phyloP scores from a whole-genome alignment of 1,140 invertebrate species.

The Gonatopus flavifemur region DNA sequence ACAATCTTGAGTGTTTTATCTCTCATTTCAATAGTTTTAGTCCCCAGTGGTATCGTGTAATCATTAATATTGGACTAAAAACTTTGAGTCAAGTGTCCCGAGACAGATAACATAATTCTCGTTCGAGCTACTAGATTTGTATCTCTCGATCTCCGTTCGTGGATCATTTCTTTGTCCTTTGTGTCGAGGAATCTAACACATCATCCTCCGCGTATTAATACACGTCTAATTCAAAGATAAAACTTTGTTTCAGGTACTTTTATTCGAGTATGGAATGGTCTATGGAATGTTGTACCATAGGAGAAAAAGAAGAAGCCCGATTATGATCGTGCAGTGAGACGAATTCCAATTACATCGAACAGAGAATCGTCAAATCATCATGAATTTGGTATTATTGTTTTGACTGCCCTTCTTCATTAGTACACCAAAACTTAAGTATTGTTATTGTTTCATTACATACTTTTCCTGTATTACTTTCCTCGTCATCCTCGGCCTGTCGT shows the following conservation, averaged over 20 bases:
- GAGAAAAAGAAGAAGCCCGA: neutral
- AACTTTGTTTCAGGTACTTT: constrained; percentile 21
- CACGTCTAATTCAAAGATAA: constrained; percentile 9
- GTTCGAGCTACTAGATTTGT: too few relatives aligned
- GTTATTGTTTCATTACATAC: neutral
- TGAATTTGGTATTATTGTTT: constrained; percentile 32
- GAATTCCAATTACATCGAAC: constrained; percentile 15
- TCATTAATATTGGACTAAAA: too few relatives aligned
- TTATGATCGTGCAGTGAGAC: constrained; percentile 26
- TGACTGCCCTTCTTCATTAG: constrained; percentile 23
- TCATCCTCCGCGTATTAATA: constrained; percentile 31
- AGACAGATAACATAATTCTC: too few relatives aligned
- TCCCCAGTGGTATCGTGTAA: too few relatives aligned
- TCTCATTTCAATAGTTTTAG: too few relatives aligned
- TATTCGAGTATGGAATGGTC: constrained; percentile 15
- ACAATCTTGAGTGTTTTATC: too few relatives aligned
- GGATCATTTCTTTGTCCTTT: constrained; percentile 5
- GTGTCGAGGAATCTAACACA: constrained; percentile 14
- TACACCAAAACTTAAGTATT: neutral
- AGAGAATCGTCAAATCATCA: constrained; percentile 24
- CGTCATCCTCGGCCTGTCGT: constrained; percentile 4
- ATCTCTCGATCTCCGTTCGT: neutral
- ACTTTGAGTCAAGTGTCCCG: too few relatives aligned
- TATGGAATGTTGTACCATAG: constrained; percentile 6
- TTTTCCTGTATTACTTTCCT: constrained; percentile 6